Evolutionary conservation across 2,113 vertebrate genomes (phyloP), one percentile per base, ranked within the genome.

Genomic region (Notothenia coriiceps): DNA sequence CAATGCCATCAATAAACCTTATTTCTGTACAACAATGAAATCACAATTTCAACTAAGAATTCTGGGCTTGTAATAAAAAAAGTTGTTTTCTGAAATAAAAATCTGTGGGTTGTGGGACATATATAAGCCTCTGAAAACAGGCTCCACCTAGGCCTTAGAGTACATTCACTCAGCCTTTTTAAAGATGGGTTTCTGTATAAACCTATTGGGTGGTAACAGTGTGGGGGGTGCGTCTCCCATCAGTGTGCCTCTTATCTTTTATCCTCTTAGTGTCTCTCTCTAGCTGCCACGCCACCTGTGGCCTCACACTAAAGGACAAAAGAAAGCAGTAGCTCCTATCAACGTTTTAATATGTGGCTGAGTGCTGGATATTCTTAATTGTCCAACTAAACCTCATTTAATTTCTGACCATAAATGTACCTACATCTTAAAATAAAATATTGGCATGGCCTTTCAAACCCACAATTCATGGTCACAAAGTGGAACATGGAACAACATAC

Each of bases 101-200:
- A 29, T 29, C 29, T 29, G 3, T 29, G 29, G 29, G 29, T 25
- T 25, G 25, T 35, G 35, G n/a, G 0, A 49, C 22, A 5, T 13
- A 10, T 25, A 59, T 18, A n/a, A 49, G 44, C 57, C 56, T 22
- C 46, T 6, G 18, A 52, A 60, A 50, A 22, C 12, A 3, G 14
- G 62, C 74, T 74, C 81, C 15, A 73, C 70, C 70, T 69, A 44
- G 8, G 4, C 35, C 63, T 72, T 40, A 54, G 6, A 14, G 35
- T 40, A 40, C 35, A 40, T 40, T 40, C 35, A 40, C 1, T 40
- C 7, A 40, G 35, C 35, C 35, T 40, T 40, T 40, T 40, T 6
- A 6, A 7, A 40, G 6, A 40, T 6, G 5, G 35, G 49, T 17
- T 17, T 7, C 15, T 50, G 2, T 50, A 50, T 18, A 15, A 10